Evolutionary conservation across 2,797 vertebrate species (phyloP).

Genomic region (Delichon dasypus): DNA sequence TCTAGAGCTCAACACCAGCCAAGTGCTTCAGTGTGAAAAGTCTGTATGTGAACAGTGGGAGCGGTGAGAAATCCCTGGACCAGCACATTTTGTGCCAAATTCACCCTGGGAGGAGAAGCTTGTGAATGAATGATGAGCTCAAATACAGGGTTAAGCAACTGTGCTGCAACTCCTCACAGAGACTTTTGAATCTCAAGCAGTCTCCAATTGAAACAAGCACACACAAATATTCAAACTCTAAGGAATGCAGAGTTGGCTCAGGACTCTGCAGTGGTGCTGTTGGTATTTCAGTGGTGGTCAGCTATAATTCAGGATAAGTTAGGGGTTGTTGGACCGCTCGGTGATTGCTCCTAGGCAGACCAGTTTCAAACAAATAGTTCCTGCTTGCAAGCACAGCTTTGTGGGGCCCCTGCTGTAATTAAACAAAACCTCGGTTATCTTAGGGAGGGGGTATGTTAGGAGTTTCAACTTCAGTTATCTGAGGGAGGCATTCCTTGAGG

Average conservation of each 20-base stretch:
- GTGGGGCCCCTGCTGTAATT: not conserved
- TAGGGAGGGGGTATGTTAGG: not conserved
- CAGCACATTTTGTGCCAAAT: not conserved
- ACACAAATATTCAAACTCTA: not conserved
- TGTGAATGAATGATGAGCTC: not conserved
- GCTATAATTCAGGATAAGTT: not conserved
- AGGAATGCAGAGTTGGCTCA: not conserved
- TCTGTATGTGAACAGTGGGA: not conserved
- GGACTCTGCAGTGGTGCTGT: not conserved
- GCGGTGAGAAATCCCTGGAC: not conserved
- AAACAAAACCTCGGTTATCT: not conserved
- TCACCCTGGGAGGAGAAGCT: not conserved
- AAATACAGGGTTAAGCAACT: not conserved
- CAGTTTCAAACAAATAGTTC: not conserved
- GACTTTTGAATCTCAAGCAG: not conserved
- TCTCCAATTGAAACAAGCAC: not conserved
- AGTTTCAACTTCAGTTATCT: not conserved
- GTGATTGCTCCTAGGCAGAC: not conserved
- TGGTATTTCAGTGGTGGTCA: not conserved
- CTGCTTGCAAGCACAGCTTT: accelerated
- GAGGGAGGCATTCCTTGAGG: not conserved
- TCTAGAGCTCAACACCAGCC: not conserved
- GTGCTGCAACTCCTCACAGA: not conserved
- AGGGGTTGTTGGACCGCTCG: not conserved
- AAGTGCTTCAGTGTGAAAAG: not conserved